Evolutionary conservation across 2,888 invertebrate species (phyloP).

Genomic region (Neria commutata): DNA sequence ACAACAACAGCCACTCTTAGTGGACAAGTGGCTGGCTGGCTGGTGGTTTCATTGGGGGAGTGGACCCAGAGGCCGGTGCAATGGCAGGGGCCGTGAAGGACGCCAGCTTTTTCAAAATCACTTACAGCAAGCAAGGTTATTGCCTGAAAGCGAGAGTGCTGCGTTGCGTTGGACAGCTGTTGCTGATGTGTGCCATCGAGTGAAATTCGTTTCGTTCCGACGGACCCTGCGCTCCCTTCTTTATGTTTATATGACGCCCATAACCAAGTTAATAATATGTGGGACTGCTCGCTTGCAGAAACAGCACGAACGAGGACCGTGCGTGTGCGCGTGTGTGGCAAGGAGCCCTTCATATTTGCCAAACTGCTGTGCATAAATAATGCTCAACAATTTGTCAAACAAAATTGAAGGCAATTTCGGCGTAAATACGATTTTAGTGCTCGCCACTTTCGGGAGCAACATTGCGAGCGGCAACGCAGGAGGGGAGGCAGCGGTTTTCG

Average conservation of each 20-base stretch:
- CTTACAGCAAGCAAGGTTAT: slow-evolving; percentile 2
- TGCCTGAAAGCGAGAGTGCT: neutral
- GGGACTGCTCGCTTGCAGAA: too few relatives aligned
- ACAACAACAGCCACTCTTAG: neutral
- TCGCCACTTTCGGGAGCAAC: slow-evolving; percentile 22
- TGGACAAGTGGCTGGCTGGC: neutral
- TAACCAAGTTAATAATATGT: slow-evolving; percentile 29
- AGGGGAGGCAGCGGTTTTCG: neutral
- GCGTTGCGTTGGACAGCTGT: slow-evolving; percentile 35
- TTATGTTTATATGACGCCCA: slow-evolving; percentile 12
- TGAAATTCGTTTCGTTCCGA: slow-evolving; percentile 32
- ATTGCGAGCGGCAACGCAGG: neutral
- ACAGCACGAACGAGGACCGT: neutral
- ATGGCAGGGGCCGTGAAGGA: slow-evolving; percentile 15
- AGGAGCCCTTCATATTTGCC: slow-evolving; percentile 22
- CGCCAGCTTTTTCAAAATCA: slow-evolving; percentile 12
- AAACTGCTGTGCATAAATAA: slow-evolving; percentile 52
- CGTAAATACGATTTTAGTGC: slow-evolving; percentile 29
- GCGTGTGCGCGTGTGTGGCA: neutral
- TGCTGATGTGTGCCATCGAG: slow-evolving; percentile 40
- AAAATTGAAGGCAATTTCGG: slow-evolving; percentile 41
- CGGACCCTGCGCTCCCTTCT: neutral
- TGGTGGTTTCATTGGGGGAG: neutral
- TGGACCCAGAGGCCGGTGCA: neutral
- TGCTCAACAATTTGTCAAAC: slow-evolving; percentile 50